Evolutionary conservation across 1,140 invertebrate genomes (phyloP).

Genomic region (Heliothis virescens): DNA sequence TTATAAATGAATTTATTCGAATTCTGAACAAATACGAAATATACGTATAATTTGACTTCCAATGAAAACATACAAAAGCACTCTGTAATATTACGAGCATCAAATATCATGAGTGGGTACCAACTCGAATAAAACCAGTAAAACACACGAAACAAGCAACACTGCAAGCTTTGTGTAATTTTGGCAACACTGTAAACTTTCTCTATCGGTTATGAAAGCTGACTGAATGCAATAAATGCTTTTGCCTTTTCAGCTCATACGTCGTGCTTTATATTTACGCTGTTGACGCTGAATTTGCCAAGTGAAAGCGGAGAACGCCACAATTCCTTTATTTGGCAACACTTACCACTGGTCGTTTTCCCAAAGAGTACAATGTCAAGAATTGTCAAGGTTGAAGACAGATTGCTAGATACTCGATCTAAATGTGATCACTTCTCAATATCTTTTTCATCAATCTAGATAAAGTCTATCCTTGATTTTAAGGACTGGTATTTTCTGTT

Average conservation of each 20-base stretch:
- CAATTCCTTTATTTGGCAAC: neutral
- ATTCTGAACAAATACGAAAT: no score
- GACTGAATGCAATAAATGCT: constrained; percentile 25
- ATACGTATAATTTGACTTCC: no score
- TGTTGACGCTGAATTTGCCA: neutral
- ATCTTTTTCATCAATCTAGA: neutral
- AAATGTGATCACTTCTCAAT: neutral
- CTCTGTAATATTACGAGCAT: constrained; percentile 5
- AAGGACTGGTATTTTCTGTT: neutral
- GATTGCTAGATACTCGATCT: neutral
- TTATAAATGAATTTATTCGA: no score
- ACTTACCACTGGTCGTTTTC: neutral
- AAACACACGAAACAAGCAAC: constrained; percentile 36
- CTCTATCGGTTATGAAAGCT: constrained; percentile 31
- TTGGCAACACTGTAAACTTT: constrained; percentile 42
- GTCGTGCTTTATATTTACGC: constrained; percentile 15
- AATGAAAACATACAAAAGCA: neutral
- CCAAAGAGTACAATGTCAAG: neutral
- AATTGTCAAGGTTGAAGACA: neutral
- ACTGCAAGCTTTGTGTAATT: constrained; percentile 40
- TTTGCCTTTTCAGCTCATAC: constrained; percentile 14
- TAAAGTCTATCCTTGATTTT: neutral
- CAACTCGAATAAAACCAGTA: constrained; percentile 36
- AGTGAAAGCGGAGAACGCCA: no score
- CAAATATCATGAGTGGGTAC: constrained; percentile 11